These are phyloP conservation scores for Lepus oiostolus DNA, from an alignment of 2,797 vertebrate genomes.

Conservation along the genomic window DNA sequence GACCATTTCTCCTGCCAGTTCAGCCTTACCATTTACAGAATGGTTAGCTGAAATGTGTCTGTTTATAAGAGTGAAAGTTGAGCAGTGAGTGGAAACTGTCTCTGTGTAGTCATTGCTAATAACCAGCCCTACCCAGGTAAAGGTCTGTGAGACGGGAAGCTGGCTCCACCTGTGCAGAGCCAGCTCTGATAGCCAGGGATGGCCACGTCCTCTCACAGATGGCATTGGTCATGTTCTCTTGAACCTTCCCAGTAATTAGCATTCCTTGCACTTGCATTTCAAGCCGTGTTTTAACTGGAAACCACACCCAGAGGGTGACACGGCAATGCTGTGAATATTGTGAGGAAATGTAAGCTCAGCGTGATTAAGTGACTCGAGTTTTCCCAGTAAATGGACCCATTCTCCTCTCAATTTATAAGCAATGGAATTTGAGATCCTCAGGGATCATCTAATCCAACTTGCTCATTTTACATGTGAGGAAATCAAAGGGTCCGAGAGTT, in stretches of 20 bases:
- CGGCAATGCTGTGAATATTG: background rate
- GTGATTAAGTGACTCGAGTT: background rate
- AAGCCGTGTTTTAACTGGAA: conserved; percentile 29
- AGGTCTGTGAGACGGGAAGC: background rate
- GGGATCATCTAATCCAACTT: background rate
- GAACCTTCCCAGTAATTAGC: conserved; percentile 21
- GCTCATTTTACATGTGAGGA: conserved; percentile 15
- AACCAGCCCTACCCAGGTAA: background rate
- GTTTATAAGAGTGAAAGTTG: background rate
- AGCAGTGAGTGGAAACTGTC: background rate
- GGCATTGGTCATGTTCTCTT: background rate
- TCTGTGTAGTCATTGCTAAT: background rate
- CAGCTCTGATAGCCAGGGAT: background rate
- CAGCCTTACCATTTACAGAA: background rate
- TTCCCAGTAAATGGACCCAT: conserved; percentile 41
- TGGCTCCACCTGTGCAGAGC: background rate
- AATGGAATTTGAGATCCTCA: conserved; percentile 38
- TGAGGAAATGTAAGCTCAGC: conserved; percentile 34
- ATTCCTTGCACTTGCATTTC: conserved; percentile 47
- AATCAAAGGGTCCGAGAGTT: background rate
- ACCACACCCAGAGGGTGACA: background rate
- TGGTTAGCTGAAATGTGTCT: background rate
- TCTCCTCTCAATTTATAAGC: background rate
- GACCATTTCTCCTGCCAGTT: background rate
- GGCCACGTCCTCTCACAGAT: background rate